Conservation (phyloP, 2,888 invertebrate genomes). For the Idaea dimidiata region DNA sequence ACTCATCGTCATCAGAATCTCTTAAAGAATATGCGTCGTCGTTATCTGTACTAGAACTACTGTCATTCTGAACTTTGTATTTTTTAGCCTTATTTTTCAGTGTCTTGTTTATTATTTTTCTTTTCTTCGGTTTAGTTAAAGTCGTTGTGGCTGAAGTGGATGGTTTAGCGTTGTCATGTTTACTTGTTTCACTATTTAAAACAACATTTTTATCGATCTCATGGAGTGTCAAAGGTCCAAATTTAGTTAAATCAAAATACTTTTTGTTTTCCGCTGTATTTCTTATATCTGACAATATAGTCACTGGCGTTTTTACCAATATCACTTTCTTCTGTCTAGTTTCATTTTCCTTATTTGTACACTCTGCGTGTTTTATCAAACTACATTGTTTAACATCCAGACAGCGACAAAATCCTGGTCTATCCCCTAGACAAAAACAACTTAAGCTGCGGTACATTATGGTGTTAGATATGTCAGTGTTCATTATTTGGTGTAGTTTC, state of each 20-base stretch:
- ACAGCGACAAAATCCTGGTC: constrained; percentile 9
- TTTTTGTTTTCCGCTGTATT: constrained; percentile 7
- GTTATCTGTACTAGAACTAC: constrained; percentile 2
- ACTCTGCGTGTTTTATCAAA: not conserved
- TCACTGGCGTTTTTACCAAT: constrained; percentile 8
- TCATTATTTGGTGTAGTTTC: constrained; percentile 11
- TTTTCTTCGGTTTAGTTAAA: constrained; percentile 8
- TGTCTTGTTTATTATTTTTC: constrained; percentile 5
- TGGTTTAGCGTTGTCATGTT: constrained; percentile 9
- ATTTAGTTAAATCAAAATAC: constrained; percentile 10
- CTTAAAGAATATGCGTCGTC: constrained; percentile 7
- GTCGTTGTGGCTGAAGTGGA: constrained; percentile 5
- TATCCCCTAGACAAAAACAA: constrained; percentile 13
- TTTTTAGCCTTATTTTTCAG: constrained; percentile 4
- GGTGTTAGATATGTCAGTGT: constrained; percentile 4
- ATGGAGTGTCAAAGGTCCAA: not conserved
- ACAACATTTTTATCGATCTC: constrained; percentile 6
- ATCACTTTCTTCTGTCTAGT: constrained; percentile 5
- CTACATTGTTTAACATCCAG: not conserved
- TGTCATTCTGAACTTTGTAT: constrained; percentile 5
- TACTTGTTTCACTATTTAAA: constrained; percentile 6
- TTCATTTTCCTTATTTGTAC: not conserved
- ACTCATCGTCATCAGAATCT: constrained; percentile 8
- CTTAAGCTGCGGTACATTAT: constrained; percentile 10
- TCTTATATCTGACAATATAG: constrained; percentile 9